Base-by-base conservation (phyloP, 2,797 vertebrate species). In the Schizopygopsis pylzovi region DNA sequence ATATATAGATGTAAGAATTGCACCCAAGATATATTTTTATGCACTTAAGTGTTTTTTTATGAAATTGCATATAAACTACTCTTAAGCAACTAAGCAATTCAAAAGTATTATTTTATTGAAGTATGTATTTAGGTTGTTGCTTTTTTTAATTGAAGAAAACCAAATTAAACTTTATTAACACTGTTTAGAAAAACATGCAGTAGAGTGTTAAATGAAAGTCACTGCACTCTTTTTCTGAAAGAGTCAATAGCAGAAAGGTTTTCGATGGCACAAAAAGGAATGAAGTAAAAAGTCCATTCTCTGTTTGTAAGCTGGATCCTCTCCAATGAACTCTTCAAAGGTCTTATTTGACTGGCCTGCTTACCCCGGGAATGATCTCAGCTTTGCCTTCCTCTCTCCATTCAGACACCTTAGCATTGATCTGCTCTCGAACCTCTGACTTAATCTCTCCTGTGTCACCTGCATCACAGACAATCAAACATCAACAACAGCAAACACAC, bases 321-420 rank as follows among this genome's bases (percentile, higher is more conserved):
- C 25, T 5, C 28, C 13, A 54, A 22, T 68, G 37, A 79, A 49
- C 63, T 28, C 33, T 59, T 41, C 25, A 20, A 54, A 25, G 5
- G 8, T n/a, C 12, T 84, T 52, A 59, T 43, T 39, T 45, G 25
- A 80, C 54, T 63, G 15, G 41, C 6, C 49, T 47, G 12, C 82
- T 89, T 89, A 98, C 98, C 91, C 97, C 97, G 0, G 98, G 98
- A 63, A 98, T 98, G 89, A 99, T 98, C 92, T 99, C 98, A 0
- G 98, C 97, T 78, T 99, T 99, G 86, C 97, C 98, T 82, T 98
- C 98, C 90, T 98, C 97, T 15, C 97, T 95, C 98, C 98, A 99
- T 90, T 98, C 97, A 0, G 97, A 98, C 86, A 99, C 98, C 91
- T 99, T 99, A 87, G 97, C 97, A 2, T 99, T 99, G 90, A 99